phyloP scores from a whole-genome alignment of 2,113 vertebrate genomes.

The Prietella phreatophila region DNA sequence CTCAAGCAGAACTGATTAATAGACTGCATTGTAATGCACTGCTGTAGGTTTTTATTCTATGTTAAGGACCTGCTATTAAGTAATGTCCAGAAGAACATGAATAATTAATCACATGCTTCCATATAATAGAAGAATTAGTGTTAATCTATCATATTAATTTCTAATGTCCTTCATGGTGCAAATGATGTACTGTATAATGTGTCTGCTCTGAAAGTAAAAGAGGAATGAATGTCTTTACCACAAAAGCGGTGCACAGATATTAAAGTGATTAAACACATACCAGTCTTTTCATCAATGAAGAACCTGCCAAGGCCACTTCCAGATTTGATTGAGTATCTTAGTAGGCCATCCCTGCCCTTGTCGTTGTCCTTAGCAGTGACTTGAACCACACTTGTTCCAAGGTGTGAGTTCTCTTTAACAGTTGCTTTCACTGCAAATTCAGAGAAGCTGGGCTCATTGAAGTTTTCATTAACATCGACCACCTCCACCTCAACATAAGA shows the following conservation, averaged over 20 bases:
- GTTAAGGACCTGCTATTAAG: slow-evolving; percentile 6
- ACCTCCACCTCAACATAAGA: slow-evolving; percentile 94
- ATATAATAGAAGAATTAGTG: slow-evolving; percentile 24
- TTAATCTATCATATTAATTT: slow-evolving; percentile 37
- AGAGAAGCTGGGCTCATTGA: slow-evolving; percentile 87
- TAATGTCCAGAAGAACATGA: slow-evolving; percentile 16
- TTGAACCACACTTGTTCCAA: slow-evolving; percentile 87
- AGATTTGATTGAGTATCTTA: slow-evolving; percentile 89
- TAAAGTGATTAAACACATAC: slow-evolving; percentile 73
- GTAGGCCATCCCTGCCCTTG: slow-evolving; percentile 83
- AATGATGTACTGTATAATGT: slow-evolving; percentile 12
- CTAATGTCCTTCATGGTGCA: slow-evolving; percentile 2
- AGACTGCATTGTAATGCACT: not conserved
- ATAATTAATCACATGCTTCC: slow-evolving; percentile 21
- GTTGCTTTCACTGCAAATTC: slow-evolving; percentile 86
- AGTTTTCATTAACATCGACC: slow-evolving; percentile 93
- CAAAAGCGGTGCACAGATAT: slow-evolving; percentile 4
- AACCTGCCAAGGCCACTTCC: slow-evolving; percentile 92
- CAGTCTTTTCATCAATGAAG: slow-evolving; percentile 93
- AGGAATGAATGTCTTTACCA: not conserved
- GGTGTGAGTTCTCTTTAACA: slow-evolving; percentile 90
- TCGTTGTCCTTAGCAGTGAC: slow-evolving; percentile 87
- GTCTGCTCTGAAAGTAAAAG: slow-evolving; percentile 6
- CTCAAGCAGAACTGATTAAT: not conserved
- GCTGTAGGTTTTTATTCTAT: slow-evolving; percentile 5